A percentile compares a stretch with the other conserved stretches of the same genome.
Conservation (phyloP, 2,797 vertebrate species). For the Girardinus metallicus region DNA sequence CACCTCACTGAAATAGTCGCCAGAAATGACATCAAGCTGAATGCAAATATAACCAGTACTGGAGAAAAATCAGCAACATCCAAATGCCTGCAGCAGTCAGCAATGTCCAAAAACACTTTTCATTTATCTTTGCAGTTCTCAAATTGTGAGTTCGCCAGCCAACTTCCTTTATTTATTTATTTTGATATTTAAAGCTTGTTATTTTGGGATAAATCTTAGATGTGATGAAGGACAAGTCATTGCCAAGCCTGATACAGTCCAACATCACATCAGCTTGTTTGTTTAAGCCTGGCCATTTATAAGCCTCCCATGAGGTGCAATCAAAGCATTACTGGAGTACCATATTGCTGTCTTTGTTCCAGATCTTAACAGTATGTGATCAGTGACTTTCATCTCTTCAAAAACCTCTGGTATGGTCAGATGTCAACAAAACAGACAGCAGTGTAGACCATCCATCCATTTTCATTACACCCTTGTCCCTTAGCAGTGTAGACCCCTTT, state of each 20-base stretch:
- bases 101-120: not conserved
- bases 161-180: not conserved
- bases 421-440: not conserved
- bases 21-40: not conserved
- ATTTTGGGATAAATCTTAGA: not conserved
- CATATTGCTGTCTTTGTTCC: not conserved
- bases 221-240: not conserved
- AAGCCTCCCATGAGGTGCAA: not conserved
- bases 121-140: not conserved
- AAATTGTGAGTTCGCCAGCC: not conserved
- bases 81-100: not conserved
- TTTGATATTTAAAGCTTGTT: not conserved
- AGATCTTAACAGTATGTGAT: not conserved
- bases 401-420: not conserved
- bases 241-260: not conserved
- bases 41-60: not conserved
- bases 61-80: not conserved
- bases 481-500: not conserved
- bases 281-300: not conserved
- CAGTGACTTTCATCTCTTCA: not conserved
- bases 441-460: too few relatives aligned
- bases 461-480: too few relatives aligned
- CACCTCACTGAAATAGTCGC: not conserved
- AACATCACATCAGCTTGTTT: not conserved
- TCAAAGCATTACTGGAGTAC: not conserved